These are phyloP conservation scores for Aspidiotus rigidus DNA, from an alignment of 2,888 invertebrate species.

Conservation along the genomic window DNA sequence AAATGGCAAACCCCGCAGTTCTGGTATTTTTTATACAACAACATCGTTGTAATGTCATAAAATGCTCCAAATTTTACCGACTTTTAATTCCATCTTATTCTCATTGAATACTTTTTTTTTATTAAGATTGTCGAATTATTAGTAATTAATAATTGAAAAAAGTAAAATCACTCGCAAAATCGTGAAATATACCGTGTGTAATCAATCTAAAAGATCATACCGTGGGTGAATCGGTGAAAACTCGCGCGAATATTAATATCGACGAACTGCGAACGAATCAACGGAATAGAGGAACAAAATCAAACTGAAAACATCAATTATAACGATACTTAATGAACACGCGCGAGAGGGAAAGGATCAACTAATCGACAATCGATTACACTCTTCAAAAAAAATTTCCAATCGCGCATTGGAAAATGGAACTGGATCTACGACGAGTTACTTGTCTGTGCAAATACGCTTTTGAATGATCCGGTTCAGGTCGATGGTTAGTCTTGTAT, in stretches of 20 bases:
- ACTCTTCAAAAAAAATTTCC: not conserved
- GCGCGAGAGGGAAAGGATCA: too few species aligned
- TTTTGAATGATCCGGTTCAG: constrained; percentile 21
- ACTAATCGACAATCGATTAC: too few species aligned
- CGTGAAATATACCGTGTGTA: constrained; percentile 3
- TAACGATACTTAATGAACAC: too few species aligned
- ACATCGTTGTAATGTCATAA: constrained; percentile 21
- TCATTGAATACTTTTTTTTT: not conserved
- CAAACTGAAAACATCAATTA: not conserved
- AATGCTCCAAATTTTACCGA: constrained; percentile 29
- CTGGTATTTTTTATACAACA: constrained; percentile 42
- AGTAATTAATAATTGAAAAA: too few species aligned
- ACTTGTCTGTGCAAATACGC: constrained; percentile 26
- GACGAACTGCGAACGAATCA: not conserved
- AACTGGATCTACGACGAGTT: constrained; percentile 28
- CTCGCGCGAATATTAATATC: too few species aligned
- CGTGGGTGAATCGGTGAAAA: not conserved
- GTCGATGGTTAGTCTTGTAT: constrained; percentile 17
- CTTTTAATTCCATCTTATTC: constrained; percentile 1
- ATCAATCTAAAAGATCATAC: not conserved
- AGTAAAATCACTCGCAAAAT: not conserved
- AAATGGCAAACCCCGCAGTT: constrained; percentile 78
- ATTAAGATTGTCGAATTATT: constrained; percentile 6
- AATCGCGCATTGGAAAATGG: constrained; percentile 15
- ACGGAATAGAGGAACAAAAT: not conserved